Evolutionary conservation across 2,113 vertebrate species (phyloP).

Genomic region (Gopherus flavomarginatus): DNA sequence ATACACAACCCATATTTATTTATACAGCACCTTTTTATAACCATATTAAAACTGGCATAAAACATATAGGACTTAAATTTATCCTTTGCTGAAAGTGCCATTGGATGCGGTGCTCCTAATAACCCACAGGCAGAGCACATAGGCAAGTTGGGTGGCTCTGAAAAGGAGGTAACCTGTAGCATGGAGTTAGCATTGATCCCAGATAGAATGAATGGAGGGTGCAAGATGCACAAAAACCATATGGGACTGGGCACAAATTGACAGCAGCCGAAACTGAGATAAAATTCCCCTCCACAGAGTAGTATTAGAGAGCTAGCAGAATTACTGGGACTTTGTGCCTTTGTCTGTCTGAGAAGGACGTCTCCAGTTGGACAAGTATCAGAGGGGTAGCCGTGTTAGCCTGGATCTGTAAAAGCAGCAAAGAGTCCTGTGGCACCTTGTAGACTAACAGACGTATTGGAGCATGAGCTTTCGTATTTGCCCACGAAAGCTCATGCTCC

Average conservation of each 20-base stretch:
- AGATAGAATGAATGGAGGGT: not conserved
- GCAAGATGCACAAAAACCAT: not conserved
- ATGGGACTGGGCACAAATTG: conserved; percentile 32
- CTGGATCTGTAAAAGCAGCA: no score
- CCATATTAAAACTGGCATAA: conserved; percentile 49
- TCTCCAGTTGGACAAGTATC: not conserved
- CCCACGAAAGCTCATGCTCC: no score
- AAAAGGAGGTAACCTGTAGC: not conserved
- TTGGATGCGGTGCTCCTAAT: conserved; percentile 50
- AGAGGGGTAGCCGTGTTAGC: no score
- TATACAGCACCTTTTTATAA: conserved; percentile 58
- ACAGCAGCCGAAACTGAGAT: conserved; percentile 9
- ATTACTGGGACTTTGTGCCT: conserved; percentile 30
- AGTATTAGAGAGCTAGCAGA: conserved; percentile 34
- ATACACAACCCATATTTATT: not conserved
- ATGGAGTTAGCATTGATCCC: not conserved
- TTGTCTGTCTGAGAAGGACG: not conserved
- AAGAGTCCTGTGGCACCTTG: no score
- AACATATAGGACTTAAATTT: conserved; percentile 55
- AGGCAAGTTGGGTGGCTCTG: conserved; percentile 18
- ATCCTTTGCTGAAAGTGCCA: conserved; percentile 33
- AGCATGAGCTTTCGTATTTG: no score
- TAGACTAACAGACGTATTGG: no score
- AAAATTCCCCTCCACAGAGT: conserved; percentile 9
- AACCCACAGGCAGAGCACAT: not conserved